These are phyloP conservation scores for Equus przewalskii DNA, from an alignment of 2,113 vertebrate species.

Conservation along the genomic window DNA sequence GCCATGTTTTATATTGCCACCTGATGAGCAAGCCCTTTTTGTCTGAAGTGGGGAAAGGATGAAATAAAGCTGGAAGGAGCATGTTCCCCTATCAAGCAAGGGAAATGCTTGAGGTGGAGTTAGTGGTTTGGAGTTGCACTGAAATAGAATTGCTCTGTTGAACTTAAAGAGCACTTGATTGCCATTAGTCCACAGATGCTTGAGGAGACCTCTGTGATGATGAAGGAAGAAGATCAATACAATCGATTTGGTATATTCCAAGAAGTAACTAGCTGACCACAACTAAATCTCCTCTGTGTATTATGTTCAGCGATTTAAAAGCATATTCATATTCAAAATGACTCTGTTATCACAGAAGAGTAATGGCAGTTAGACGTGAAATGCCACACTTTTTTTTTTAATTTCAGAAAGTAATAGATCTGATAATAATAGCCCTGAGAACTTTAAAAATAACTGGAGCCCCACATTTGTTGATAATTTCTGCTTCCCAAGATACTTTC, in stretches of 20 bases:
- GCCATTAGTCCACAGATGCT: neutral
- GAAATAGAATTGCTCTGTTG: neutral
- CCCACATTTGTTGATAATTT: constrained; percentile 12
- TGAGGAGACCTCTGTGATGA: neutral
- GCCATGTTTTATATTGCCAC: neutral
- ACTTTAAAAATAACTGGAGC: neutral
- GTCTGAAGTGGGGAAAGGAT: neutral
- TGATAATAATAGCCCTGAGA: neutral
- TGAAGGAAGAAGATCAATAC: neutral
- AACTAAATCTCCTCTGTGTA: neutral
- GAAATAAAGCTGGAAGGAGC: neutral
- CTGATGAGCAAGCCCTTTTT: neutral
- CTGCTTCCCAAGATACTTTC: neutral
- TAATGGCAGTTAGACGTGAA: neutral
- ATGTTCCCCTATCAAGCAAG: neutral
- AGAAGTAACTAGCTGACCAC: neutral
- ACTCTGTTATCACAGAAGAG: neutral
- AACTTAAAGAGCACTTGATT: neutral
- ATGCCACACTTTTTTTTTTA: neutral
- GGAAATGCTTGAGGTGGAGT: neutral
- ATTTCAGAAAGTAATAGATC: constrained; percentile 3
- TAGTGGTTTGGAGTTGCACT: neutral
- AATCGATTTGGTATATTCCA: neutral
- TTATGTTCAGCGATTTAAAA: neutral
- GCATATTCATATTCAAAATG: neutral